Conservation (phyloP, 2,888 invertebrate genomes). For the Emmelina monodactyla region DNA sequence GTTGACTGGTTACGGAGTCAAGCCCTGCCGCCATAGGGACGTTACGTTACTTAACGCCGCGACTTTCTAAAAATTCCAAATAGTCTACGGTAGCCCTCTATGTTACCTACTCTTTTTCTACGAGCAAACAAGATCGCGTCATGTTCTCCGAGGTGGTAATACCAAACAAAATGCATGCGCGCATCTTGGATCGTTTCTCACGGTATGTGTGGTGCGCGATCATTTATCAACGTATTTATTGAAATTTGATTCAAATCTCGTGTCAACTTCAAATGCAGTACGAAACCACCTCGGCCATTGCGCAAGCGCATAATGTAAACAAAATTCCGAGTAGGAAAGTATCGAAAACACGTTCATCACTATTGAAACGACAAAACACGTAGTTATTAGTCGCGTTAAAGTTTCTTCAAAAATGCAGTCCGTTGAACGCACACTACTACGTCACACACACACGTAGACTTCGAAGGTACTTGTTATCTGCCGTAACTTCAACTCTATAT, state of each 20-base stretch:
- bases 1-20: slow-evolving; percentile 61
- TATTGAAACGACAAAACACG: slow-evolving; percentile 20
- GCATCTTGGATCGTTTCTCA: too few species aligned
- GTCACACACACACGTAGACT: slow-evolving; percentile 36
- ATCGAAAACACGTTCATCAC: slow-evolving; percentile 33
- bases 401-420: slow-evolving; percentile 56
- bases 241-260: background rate
- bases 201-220: background rate
- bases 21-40: slow-evolving; percentile 56
- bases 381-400: slow-evolving; percentile 26
- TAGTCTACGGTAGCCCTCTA: slow-evolving; percentile 18
- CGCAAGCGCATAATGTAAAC: slow-evolving; percentile 15
- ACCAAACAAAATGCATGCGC: too few species aligned
- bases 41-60: slow-evolving; percentile 52
- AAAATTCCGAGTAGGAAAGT: slow-evolving; percentile 21
- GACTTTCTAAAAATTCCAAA: slow-evolving; percentile 59
- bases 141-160: too few species aligned
- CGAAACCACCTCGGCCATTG: slow-evolving; percentile 6
- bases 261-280: background rate
- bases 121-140: too few species aligned
- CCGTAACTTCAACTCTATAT: too few species aligned
- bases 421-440: slow-evolving; percentile 44
- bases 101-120: too few species aligned
- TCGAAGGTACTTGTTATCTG: too few species aligned
- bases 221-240: background rate